phyloP scores from a whole-genome alignment of 2,888 invertebrate genomes.

The Hypolimnas misippus region DNA sequence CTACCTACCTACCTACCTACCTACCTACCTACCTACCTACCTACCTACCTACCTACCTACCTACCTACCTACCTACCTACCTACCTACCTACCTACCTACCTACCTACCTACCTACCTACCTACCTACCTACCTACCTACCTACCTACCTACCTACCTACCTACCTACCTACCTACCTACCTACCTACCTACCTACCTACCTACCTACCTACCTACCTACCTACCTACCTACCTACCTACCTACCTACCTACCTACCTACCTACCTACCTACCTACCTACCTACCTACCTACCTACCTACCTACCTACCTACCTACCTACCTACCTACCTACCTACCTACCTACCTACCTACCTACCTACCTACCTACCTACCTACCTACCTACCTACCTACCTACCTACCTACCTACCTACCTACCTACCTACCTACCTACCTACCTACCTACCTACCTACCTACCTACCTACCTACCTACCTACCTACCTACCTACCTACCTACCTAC shows the following conservation, averaged over 20 bases:
- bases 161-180: slow-evolving; percentile 1
- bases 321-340: slow-evolving; percentile 1
- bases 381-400: slow-evolving; percentile 1
- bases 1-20: slow-evolving; percentile 1
- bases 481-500: slow-evolving; percentile 1
- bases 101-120: slow-evolving; percentile 1
- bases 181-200: not conserved
- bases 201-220: slow-evolving; percentile 1
- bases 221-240: not conserved
- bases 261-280: slow-evolving; percentile 1
- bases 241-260: slow-evolving; percentile 1
- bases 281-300: slow-evolving; percentile 1
- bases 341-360: slow-evolving; percentile 1
- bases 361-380: slow-evolving; percentile 1
- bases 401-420: slow-evolving; percentile 1
- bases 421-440: slow-evolving; percentile 1
- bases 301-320: slow-evolving; percentile 1
- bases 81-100: slow-evolving; percentile 1
- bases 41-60: slow-evolving; percentile 1
- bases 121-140: slow-evolving; percentile 1
- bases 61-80: slow-evolving; percentile 1
- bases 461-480: slow-evolving; percentile 1
- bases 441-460: slow-evolving; percentile 1
- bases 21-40: slow-evolving; percentile 1
- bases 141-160: slow-evolving; percentile 1